phyloP scores from a whole-genome alignment of 2,888 invertebrate genomes.

The Stenolophus ochropezus region DNA sequence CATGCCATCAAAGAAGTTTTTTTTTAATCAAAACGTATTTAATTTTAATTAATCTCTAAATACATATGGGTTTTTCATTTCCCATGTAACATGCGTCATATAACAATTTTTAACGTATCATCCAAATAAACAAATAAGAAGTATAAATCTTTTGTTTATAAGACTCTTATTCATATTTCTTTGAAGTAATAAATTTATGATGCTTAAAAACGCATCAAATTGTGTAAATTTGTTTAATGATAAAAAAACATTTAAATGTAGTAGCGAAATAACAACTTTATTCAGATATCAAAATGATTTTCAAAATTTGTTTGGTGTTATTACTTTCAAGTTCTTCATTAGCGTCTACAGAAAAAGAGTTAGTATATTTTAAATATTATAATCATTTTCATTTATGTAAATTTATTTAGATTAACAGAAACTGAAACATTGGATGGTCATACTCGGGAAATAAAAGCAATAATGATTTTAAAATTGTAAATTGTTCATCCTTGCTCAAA shows the following conservation, averaged over 20 bases:
- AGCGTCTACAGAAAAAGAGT: slow-evolving; percentile 24
- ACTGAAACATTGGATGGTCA: slow-evolving; percentile 4
- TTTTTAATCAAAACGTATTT: no score
- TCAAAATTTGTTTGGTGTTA: slow-evolving; percentile 14
- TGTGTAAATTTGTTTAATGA: neutral
- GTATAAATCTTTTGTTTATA: neutral
- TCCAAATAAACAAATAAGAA: neutral
- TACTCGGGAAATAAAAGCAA: slow-evolving; percentile 26
- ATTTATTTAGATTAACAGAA: slow-evolving; percentile 9
- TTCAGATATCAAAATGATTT: slow-evolving; percentile 22
- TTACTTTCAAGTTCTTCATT: neutral
- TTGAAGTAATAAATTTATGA: neutral
- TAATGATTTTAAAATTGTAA: slow-evolving; percentile 33
- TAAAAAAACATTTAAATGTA: slow-evolving; percentile 15
- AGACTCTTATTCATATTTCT: neutral
- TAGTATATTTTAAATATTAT: slow-evolving; percentile 19
- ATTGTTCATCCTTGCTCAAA: neutral
- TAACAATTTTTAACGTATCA: neutral
- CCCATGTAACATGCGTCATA: neutral
- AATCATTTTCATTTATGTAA: neutral
- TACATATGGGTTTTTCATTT: neutral
- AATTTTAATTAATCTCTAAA: neutral
- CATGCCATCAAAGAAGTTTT: no score
- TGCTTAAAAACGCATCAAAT: neutral
- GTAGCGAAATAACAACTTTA: neutral